A percentile compares a stretch with the other conserved stretches of the same genome.
Evolutionary conservation across 2,797 vertebrate genomes (phyloP).

Genomic region (Megalops cyprinoides): DNA sequence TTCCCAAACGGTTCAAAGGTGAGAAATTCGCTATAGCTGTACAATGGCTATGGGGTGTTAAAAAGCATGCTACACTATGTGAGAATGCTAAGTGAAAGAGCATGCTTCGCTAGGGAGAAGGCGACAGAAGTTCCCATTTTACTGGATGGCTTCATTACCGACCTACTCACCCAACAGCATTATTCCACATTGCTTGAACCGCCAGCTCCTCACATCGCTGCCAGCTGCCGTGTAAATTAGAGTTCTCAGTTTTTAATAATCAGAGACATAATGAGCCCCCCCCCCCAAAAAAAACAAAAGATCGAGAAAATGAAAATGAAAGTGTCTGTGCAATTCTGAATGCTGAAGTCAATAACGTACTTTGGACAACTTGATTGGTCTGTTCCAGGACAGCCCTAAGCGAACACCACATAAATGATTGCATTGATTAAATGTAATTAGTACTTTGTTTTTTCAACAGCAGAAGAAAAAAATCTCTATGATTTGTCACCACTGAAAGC

Average conservation of each 20-base stretch:
- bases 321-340: not conserved
- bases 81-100: too few species aligned
- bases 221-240: not conserved
- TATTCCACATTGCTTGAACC: not conserved
- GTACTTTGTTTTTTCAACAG: conserved; percentile 3
- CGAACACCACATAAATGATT: not conserved
- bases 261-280: not conserved
- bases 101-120: too few species aligned
- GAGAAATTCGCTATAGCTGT: too few species aligned
- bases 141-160: too few species aligned
- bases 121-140: too few species aligned
- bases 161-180: not conserved
- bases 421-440: conserved; percentile 8
- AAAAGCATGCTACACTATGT: too few species aligned
- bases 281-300: not conserved
- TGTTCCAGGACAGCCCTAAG: conserved; percentile 20
- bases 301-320: not conserved
- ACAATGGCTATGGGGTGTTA: too few species aligned
- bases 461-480: not conserved
- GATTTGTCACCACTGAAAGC: conserved; percentile 6
- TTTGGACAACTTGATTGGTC: conserved; percentile 24
- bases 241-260: conserved; percentile 17
- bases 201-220: not conserved
- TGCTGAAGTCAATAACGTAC: conserved; percentile 7
- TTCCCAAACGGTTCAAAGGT: too few species aligned